Evolutionary conservation across 2,113 vertebrate species (phyloP).

Genomic region (Gobio gobio): DNA sequence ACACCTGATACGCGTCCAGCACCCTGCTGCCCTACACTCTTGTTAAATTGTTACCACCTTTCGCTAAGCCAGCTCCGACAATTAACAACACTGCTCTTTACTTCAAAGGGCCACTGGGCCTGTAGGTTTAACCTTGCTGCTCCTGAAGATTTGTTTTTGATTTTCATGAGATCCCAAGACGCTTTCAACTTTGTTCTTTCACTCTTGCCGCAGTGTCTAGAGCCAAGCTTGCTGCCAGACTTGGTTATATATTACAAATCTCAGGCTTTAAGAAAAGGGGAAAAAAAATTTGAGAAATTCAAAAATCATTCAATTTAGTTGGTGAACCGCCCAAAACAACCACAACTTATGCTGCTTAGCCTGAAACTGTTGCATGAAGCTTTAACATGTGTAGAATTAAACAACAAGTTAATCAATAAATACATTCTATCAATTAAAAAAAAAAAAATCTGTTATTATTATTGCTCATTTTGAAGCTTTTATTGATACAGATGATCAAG

Average conservation of each 20-base stretch:
- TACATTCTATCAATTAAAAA: no score
- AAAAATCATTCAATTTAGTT: not conserved
- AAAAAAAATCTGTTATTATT: not conserved
- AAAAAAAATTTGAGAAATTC: not conserved
- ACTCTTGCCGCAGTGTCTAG: constrained; percentile 5
- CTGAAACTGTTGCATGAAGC: not conserved
- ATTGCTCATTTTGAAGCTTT: not conserved
- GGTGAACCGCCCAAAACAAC: not conserved
- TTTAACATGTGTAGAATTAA: not conserved
- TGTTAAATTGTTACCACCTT: constrained; percentile 99
- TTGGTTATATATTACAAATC: constrained; percentile 31
- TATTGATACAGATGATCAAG: not conserved
- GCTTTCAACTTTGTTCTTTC: constrained; percentile 80
- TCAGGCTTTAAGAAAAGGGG: not conserved
- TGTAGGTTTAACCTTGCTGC: constrained; percentile 89
- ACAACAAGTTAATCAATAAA: not conserved
- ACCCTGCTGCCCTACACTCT: constrained; percentile 81
- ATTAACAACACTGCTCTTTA: constrained; percentile 90
- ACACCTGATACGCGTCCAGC: constrained; percentile 91
- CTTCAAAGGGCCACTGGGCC: constrained; percentile 89
- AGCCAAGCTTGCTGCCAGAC: constrained; percentile 30
- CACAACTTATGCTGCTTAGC: not conserved
- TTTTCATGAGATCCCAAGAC: constrained; percentile 79
- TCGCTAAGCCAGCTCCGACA: constrained; percentile 89
- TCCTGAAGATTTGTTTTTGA: constrained; percentile 78